Evolutionary conservation across 2,113 vertebrate species (phyloP).

Genomic region (Calypte anna): DNA sequence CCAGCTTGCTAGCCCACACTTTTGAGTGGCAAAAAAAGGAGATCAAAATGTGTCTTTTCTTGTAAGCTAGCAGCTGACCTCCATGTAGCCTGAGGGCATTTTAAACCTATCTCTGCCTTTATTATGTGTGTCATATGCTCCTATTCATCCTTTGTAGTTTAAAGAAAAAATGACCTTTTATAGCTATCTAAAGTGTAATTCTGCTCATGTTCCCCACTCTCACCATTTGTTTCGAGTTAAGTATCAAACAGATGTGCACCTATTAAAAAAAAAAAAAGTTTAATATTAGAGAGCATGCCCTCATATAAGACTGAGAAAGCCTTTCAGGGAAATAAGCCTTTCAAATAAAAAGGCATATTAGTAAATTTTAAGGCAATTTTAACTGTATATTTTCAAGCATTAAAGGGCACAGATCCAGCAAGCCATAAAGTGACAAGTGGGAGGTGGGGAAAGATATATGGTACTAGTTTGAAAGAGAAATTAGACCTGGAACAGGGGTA

Average conservation of each 20-base stretch:
- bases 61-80: conserved; percentile 40
- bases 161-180: conserved; percentile 71
- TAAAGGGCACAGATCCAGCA: conserved; percentile 74
- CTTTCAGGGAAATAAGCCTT: conserved; percentile 75
- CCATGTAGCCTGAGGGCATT: neutral
- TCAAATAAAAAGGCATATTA: conserved; percentile 79
- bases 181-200: conserved; percentile 70
- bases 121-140: conserved; percentile 39
- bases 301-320: conserved; percentile 75
- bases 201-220: conserved; percentile 65
- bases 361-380: conserved; percentile 75
- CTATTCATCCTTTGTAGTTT: conserved; percentile 69
- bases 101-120: conserved; percentile 26
- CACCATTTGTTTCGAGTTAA: conserved; percentile 79
- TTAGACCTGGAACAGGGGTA: conserved; percentile 60
- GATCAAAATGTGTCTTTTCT: conserved; percentile 39
- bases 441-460: conserved; percentile 69
- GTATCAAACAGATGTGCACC: conserved; percentile 81
- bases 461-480: conserved; percentile 70
- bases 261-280: conserved; percentile 64
- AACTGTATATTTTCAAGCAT: conserved; percentile 76
- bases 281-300: conserved; percentile 78
- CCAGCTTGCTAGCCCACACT: neutral
- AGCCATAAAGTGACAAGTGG: conserved; percentile 77
- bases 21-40: neutral